Base-by-base conservation (phyloP, 2,113 vertebrate species). In the Panthera uncia region DNA sequence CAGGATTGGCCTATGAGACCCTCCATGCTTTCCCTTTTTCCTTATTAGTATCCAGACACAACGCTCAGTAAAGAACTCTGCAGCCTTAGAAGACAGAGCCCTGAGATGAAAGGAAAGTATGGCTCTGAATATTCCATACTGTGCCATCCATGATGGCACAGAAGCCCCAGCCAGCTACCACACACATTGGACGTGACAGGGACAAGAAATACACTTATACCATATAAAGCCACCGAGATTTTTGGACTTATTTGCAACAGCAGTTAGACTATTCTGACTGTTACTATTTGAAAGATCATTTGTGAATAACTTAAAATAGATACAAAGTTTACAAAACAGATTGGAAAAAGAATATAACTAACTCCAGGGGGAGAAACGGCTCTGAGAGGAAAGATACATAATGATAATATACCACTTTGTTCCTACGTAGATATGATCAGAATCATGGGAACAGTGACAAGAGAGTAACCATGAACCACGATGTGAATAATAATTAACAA, bases 301-400 rank as follows among this genome's bases (percentile, higher is more conserved):
- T 73, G 63, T 65, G 61, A 55, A 16, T 90, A 83, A 38, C 68
- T 95, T 82, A 36, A 6, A 65, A 9, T 38, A 27, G 25, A 36
- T 81, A 71, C 27, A 61, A 61, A 45, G 21, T 69, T 21, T 66
- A 15, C n/a, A 81, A 48, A 68, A 66, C 23, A 73, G 63, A 65
- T 38, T 69, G 27, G 41, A 14, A 41, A 36, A 41, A 78, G 33
- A 29, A 38, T 25, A 55, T 79, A 66, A 82, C 33, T 80, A 95
- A 94, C 48, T 89, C 71, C 36, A 92, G 38, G 65, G 86, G 82
- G 74, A 89, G 55, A 97, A 36, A 82, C 81, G 33, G 41, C 48
- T 84, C 12, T 27, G 21, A 61, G 14, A n/a, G 29, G 73, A 97
- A 79, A 81, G 16, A 78, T 71, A 79, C 71, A 4, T 21, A 50